Evolutionary conservation across 2,797 vertebrate genomes (phyloP).

Genomic region (Menidia menidia): DNA sequence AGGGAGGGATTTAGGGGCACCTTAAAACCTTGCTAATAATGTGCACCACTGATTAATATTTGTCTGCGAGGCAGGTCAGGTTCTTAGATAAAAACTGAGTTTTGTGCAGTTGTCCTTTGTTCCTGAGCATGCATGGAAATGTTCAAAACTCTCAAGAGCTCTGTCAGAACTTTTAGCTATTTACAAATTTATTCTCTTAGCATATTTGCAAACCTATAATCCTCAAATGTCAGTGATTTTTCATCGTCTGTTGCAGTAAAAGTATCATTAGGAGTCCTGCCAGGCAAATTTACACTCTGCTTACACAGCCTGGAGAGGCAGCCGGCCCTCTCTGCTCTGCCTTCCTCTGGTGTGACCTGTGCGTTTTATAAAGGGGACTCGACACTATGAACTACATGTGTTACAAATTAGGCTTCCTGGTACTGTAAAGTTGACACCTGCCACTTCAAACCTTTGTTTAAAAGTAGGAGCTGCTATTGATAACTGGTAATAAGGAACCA

Average conservation of each 20-base stretch:
- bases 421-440: constrained; percentile 78
- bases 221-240: background rate
- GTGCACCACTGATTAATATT: constrained; percentile 25
- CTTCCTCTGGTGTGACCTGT: constrained; percentile 52
- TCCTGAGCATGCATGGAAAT: background rate
- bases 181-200: background rate
- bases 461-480: constrained; percentile 30
- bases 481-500: constrained; percentile 2
- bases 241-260: constrained; percentile 5
- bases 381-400: constrained; percentile 74
- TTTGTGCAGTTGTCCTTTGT: background rate
- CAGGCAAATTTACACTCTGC: constrained; percentile 25
- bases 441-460: constrained; percentile 71
- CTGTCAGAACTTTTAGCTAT: background rate
- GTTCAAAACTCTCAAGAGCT: no score
- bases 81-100: constrained; percentile 27
- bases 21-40: constrained; percentile 10
- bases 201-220: constrained; percentile 5
- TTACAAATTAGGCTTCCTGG: constrained; percentile 75
- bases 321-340: constrained; percentile 36
- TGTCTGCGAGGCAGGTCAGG: constrained; percentile 30
- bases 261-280: background rate
- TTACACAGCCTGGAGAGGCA: constrained; percentile 9
- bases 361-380: constrained; percentile 65
- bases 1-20: background rate